Conservation (phyloP, 2,888 invertebrate species). For the Augochlorella aurata region DNA sequence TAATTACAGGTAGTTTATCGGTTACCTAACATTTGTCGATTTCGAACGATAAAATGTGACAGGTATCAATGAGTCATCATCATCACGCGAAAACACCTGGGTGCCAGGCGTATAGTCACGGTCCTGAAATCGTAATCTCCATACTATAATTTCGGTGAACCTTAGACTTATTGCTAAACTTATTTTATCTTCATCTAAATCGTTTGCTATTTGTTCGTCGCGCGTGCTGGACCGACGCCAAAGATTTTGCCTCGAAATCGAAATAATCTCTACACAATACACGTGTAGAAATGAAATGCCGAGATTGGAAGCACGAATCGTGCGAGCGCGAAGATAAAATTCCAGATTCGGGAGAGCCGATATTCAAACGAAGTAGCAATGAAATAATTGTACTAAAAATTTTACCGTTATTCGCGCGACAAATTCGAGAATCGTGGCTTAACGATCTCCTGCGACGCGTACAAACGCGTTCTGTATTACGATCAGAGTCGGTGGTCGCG, state of each 20-base stretch:
- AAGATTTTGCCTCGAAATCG: neutral
- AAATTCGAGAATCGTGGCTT: neutral
- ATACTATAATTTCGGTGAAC: conserved; percentile 33
- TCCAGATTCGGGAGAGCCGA: neutral
- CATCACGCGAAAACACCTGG: conserved; percentile 26
- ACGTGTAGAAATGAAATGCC: neutral
- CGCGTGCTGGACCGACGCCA: neutral
- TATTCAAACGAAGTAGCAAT: neutral
- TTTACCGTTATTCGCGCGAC: neutral
- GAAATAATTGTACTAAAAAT: neutral
- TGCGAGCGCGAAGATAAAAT: neutral
- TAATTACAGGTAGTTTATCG: neutral
- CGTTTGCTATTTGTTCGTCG: neutral
- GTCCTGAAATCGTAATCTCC: conserved; percentile 44
- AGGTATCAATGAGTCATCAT: conserved; percentile 44
- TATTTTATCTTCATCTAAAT: neutral
- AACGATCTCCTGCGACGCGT: neutral
- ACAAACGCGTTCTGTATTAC: neutral
- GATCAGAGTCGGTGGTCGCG: neutral
- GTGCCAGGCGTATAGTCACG: conserved; percentile 14
- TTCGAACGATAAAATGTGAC: conserved; percentile 43
- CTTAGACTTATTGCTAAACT: neutral
- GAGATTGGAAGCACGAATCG: neutral
- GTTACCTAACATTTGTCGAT: conserved; percentile 5
- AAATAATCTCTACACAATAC: neutral